Evolutionary conservation across 2,888 invertebrate species (phyloP).

Genomic region (Scaptomyza cyrtandrae): DNA sequence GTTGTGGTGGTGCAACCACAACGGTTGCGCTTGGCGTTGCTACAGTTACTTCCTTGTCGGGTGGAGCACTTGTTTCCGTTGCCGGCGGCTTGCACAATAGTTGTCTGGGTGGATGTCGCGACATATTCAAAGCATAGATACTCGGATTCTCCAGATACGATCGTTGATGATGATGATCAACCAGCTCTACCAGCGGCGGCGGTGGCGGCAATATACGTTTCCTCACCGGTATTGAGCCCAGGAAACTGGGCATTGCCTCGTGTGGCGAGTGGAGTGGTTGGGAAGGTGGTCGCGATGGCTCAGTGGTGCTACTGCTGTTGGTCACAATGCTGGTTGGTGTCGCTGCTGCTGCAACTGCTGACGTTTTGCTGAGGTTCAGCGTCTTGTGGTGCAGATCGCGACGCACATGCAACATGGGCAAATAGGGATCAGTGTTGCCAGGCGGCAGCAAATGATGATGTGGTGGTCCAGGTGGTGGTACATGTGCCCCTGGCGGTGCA

Average conservation of each 20-base stretch:
- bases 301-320: constrained; percentile 65
- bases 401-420: constrained; percentile 90
- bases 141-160: constrained; percentile 60
- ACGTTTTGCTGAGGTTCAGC: constrained; percentile 69
- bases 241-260: constrained; percentile 83
- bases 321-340: constrained; percentile 52
- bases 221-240: constrained; percentile 84
- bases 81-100: constrained; percentile 57
- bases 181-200: constrained; percentile 55
- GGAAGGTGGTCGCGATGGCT: constrained; percentile 69
- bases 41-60: constrained; percentile 65
- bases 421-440: constrained; percentile 78
- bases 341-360: background rate
- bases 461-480: constrained; percentile 29
- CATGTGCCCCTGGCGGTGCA: constrained; percentile 45
- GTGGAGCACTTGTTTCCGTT: constrained; percentile 71
- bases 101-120: constrained; percentile 79
- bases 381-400: constrained; percentile 89
- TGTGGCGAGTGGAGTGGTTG: constrained; percentile 83
- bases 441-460: constrained; percentile 62
- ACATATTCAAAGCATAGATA: constrained; percentile 81
- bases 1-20: constrained; percentile 75
- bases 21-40: constrained; percentile 13
- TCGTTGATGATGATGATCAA: constrained; percentile 71
- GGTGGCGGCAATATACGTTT: constrained; percentile 80